A percentile compares a stretch with the other conserved stretches of the same genome.
These are phyloP conservation scores for Cheilosia vulpina DNA, from an alignment of 2,888 invertebrate species.

Conservation along the genomic window DNA sequence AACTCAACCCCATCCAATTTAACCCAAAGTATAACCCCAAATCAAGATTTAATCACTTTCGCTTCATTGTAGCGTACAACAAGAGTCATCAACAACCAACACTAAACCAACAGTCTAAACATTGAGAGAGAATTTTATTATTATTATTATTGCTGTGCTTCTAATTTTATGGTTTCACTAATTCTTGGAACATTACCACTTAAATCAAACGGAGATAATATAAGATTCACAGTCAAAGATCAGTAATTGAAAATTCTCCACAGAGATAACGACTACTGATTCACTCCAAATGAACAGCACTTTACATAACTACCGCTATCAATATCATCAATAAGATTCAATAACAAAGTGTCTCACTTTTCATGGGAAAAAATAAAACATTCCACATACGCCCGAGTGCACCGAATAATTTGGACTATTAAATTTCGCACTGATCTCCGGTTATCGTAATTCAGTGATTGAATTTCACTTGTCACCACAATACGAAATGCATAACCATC, in stretches of 20 bases:
- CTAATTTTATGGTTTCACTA: not conserved
- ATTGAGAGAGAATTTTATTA: not conserved
- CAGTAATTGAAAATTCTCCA: not conserved
- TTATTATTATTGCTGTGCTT: slow-evolving; percentile 8
- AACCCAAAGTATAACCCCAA: slow-evolving; percentile 35
- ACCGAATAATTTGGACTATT: slow-evolving; percentile 37
- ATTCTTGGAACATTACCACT: not conserved
- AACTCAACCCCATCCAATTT: not conserved
- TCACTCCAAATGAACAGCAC: not conserved
- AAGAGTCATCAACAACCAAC: not conserved
- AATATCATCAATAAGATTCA: not conserved
- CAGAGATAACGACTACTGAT: no score
- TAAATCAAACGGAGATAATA: not conserved
- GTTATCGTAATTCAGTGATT: slow-evolving; percentile 43
- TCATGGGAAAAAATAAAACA: slow-evolving; percentile 4
- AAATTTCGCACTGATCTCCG: slow-evolving; percentile 22
- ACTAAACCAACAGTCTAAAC: not conserved
- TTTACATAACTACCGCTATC: slow-evolving; percentile 9
- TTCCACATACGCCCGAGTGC: slow-evolving; percentile 62
- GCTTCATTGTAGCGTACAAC: not conserved
- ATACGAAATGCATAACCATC: slow-evolving; percentile 20
- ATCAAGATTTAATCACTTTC: slow-evolving; percentile 8
- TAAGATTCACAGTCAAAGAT: slow-evolving; percentile 2
- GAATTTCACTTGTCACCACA: slow-evolving; percentile 36
- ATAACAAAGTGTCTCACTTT: not conserved